Percentiles rank a stretch among this genome's conserved stretches.
These are phyloP conservation scores for Heliconius himera DNA, from an alignment of 1,140 invertebrate species.

Conservation along the genomic window DNA sequence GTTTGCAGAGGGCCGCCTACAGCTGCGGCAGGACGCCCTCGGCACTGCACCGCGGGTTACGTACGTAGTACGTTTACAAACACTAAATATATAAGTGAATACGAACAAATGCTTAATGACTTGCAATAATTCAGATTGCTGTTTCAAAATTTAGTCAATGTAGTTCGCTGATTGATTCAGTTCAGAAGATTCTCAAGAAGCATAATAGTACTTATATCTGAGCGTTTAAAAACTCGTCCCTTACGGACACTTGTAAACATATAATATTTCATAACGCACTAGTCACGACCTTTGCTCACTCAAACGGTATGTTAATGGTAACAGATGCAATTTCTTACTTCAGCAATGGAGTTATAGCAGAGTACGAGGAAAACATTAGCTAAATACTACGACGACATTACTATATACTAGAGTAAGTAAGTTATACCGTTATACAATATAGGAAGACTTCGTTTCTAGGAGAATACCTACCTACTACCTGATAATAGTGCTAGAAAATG, in stretches of 20 bases:
- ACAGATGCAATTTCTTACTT: constrained; percentile 2
- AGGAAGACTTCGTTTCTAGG: not conserved
- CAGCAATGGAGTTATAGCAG: not conserved
- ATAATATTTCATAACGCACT: not conserved
- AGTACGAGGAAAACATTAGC: not conserved
- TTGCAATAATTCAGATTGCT: not conserved
- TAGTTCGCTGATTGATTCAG: no score
- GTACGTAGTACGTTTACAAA: not conserved
- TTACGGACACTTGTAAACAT: not conserved
- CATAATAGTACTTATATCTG: not conserved
- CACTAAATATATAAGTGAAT: not conserved
- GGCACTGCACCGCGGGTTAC: not conserved
- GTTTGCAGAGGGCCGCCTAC: constrained; percentile 27
- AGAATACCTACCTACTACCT: not conserved
- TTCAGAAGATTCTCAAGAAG: not conserved
- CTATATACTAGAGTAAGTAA: no score
- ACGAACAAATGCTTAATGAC: not conserved
- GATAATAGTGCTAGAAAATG: no score
- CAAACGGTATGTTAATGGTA: constrained; percentile 2
- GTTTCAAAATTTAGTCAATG: no score
- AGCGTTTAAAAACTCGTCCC: not conserved
- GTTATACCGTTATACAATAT: not conserved
- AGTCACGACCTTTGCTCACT: constrained; percentile 13
- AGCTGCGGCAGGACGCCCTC: not conserved
- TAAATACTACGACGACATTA: no score